Conservation (phyloP, 1,140 invertebrate genomes). For the Euwallacea similis region DNA sequence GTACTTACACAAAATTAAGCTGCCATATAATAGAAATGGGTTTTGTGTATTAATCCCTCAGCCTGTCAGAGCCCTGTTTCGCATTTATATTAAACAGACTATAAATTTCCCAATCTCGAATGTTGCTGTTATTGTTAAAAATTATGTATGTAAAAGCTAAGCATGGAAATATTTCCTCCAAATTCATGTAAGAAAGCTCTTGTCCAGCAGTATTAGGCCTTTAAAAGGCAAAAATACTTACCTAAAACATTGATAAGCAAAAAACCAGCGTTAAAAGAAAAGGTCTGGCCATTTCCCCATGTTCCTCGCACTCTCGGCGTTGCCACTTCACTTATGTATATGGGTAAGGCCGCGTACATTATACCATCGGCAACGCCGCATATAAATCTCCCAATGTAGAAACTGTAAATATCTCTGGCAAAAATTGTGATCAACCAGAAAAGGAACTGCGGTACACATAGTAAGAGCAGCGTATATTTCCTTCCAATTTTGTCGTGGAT, state of each 20-base stretch:
- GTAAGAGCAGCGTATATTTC: constrained; percentile 38
- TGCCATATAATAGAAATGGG: background rate
- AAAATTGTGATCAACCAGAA: constrained; percentile 35
- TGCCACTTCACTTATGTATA: constrained; percentile 68
- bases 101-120: too few species aligned
- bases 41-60: too few species aligned
- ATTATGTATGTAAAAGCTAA: too few species aligned
- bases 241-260: constrained; percentile 55
- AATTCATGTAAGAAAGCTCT: too few species aligned
- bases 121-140: too few species aligned
- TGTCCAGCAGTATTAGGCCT: too few species aligned
- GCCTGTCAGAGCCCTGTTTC: too few species aligned
- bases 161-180: too few species aligned
- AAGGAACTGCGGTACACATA: constrained; percentile 36
- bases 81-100: too few species aligned
- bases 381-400: constrained; percentile 41
- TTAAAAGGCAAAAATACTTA: background rate
- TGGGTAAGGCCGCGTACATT: constrained; percentile 52
- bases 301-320: constrained; percentile 66
- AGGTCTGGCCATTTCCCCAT: constrained; percentile 55
- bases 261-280: constrained; percentile 58
- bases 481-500: constrained; percentile 39
- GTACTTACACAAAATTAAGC: background rate
- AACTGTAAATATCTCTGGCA: constrained; percentile 37
- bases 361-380: constrained; percentile 45